Evolutionary conservation across 2,113 vertebrate species (phyloP).

Genomic region (Pseudopodoces humilis): DNA sequence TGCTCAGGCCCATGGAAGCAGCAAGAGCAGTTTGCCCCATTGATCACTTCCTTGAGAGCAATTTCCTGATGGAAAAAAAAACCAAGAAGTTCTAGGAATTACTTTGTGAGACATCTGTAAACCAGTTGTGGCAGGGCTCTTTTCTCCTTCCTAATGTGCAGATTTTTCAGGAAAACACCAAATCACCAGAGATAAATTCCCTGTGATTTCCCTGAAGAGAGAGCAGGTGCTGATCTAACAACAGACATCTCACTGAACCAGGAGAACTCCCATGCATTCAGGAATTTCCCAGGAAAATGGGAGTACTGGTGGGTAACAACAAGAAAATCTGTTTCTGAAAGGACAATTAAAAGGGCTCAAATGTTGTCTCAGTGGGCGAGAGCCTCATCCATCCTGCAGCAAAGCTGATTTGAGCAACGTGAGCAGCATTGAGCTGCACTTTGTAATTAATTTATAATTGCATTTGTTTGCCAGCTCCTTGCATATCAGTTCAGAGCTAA

Average conservation of each 20-base stretch:
- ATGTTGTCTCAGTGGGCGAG: background rate
- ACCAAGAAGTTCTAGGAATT: background rate
- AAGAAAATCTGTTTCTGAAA: background rate
- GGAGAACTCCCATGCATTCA: background rate
- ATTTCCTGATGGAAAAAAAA: background rate
- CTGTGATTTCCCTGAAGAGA: conserved; percentile 30
- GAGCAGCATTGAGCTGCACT: background rate
- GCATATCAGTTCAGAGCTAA: background rate
- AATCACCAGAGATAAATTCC: background rate
- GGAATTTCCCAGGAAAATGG: background rate
- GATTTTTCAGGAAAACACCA: background rate
- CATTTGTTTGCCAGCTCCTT: background rate
- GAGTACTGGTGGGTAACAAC: background rate
- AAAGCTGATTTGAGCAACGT: background rate
- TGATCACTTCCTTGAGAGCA: background rate
- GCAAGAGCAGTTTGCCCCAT: background rate
- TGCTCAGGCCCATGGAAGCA: background rate
- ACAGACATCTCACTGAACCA: background rate
- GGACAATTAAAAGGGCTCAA: background rate
- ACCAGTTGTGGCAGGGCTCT: background rate
- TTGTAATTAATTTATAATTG: background rate
- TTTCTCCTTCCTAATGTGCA: background rate
- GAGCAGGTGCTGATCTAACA: background rate
- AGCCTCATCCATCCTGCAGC: background rate
- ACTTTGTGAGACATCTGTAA: background rate